phyloP scores from a whole-genome alignment of 2,113 vertebrate species.

The Nycticryphes semicollaris region DNA sequence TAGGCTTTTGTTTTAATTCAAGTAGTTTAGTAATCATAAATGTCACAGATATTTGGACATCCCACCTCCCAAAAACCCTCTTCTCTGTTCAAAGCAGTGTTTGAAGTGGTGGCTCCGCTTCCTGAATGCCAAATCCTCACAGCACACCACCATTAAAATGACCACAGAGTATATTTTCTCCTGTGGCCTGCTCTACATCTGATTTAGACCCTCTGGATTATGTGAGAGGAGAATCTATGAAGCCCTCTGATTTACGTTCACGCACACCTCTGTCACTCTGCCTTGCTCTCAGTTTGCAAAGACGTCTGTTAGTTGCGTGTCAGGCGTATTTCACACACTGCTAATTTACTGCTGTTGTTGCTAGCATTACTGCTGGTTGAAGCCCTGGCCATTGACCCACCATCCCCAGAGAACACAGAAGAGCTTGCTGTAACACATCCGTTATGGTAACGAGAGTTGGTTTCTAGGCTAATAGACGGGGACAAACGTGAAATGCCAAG shows the following conservation, averaged over 20 bases:
- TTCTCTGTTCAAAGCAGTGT: background rate
- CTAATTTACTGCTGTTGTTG: background rate
- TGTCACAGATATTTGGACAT: background rate
- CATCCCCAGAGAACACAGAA: rapidly evolving
- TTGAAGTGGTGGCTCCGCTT: background rate
- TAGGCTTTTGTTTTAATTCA: background rate
- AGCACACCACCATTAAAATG: background rate
- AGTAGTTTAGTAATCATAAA: background rate
- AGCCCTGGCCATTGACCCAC: background rate
- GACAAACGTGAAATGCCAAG: background rate
- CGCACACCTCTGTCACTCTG: background rate
- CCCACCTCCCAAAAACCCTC: background rate
- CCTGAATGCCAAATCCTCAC: background rate
- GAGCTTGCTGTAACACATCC: background rate
- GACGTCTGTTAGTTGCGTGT: background rate
- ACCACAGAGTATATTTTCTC: background rate
- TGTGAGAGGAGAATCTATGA: background rate
- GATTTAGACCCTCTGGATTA: background rate
- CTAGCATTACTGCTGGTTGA: background rate
- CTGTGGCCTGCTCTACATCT: background rate
- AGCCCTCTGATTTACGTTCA: background rate
- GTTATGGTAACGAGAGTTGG: background rate
- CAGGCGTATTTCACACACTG: background rate
- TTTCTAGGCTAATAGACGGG: background rate
- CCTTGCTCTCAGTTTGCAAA: background rate